These are phyloP conservation scores for Archilochus colubris DNA, from an alignment of 2,113 vertebrate species.

Conservation along the genomic window DNA sequence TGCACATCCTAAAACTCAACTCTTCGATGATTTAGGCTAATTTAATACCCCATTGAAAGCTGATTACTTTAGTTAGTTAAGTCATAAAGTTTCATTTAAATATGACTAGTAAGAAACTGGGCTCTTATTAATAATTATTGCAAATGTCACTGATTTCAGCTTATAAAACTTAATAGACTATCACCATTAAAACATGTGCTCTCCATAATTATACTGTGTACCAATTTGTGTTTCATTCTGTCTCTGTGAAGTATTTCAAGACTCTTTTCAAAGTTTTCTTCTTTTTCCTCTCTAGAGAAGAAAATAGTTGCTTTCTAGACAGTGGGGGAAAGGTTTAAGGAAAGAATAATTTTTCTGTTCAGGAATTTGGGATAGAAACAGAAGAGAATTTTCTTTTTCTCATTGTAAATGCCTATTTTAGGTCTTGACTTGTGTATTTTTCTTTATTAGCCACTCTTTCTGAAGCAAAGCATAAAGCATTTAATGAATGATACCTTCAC, in stretches of 20 bases:
- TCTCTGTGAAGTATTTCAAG: not conserved
- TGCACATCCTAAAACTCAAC: not conserved
- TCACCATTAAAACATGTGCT: constrained; percentile 61
- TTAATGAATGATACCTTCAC: not conserved
- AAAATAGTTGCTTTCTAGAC: not conserved
- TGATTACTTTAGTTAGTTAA: constrained; percentile 55
- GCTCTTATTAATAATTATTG: constrained; percentile 70
- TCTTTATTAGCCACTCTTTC: not conserved
- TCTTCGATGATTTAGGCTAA: constrained; percentile 25
- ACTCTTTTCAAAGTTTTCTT: not conserved
- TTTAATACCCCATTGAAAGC: constrained; percentile 7
- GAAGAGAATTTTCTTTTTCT: not conserved
- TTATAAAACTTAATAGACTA: constrained; percentile 69
- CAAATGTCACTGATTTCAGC: constrained; percentile 69
- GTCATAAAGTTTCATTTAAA: constrained; percentile 58
- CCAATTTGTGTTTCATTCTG: constrained; percentile 6
- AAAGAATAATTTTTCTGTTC: not conserved
- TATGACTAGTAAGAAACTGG: constrained; percentile 37
- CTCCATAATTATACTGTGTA: constrained; percentile 56
- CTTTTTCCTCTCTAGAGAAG: not conserved
- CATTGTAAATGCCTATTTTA: not conserved
- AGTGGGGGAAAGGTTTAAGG: not conserved
- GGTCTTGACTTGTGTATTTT: not conserved
- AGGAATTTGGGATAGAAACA: not conserved
- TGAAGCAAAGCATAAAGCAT: not conserved